These are phyloP conservation scores for Hydrolagus affinis DNA, from an alignment of 2,113 vertebrate genomes.

Conservation along the genomic window DNA sequence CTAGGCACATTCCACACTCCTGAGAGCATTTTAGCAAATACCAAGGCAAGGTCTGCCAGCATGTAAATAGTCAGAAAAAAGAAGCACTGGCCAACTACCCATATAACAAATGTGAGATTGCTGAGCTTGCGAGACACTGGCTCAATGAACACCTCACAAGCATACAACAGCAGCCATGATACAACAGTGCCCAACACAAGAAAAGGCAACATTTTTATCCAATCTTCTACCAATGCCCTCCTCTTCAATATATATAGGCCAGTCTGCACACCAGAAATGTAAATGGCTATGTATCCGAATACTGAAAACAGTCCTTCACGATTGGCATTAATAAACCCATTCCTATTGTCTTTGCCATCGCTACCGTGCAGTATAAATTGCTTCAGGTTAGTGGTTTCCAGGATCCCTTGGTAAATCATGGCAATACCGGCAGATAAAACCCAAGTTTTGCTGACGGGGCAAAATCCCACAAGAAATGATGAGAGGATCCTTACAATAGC, in stretches of 20 bases:
- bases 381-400: constrained; percentile 70
- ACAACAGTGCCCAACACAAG: constrained; percentile 47
- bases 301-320: constrained; percentile 81
- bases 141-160: constrained; percentile 57
- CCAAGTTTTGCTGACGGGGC: constrained; percentile 62
- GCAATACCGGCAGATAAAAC: constrained; percentile 57
- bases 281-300: constrained; percentile 73
- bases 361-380: constrained; percentile 65
- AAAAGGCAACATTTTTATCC: constrained; percentile 48
- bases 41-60: constrained; percentile 58
- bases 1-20: constrained; percentile 57
- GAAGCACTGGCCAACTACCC: constrained; percentile 71
- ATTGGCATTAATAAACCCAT: constrained; percentile 77
- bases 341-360: constrained; percentile 55
- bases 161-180: constrained; percentile 51
- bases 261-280: constrained; percentile 81
- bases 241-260: constrained; percentile 64
- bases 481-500: constrained; percentile 67
- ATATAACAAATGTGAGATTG: constrained; percentile 78
- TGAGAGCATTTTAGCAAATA: constrained; percentile 65
- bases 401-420: constrained; percentile 63
- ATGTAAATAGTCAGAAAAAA: constrained; percentile 60
- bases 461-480: constrained; percentile 62
- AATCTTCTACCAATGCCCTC: constrained; percentile 58
- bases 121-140: constrained; percentile 78